Base-by-base conservation (phyloP, 2,113 vertebrate genomes). In the Taurulus bubalis region DNA sequence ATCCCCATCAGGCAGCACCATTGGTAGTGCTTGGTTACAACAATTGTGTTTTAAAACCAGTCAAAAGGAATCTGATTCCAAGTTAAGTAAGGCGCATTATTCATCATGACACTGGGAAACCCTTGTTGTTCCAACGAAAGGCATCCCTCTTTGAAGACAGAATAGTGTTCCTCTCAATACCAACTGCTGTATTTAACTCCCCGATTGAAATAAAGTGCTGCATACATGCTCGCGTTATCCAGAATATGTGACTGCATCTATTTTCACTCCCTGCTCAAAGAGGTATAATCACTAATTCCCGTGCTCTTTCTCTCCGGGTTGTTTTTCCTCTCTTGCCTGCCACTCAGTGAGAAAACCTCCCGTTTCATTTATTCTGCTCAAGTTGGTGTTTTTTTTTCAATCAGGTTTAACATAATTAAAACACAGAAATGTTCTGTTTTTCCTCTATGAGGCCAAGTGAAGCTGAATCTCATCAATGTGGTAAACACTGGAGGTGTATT, bases 251-350 rank as follows among this genome's bases (percentile, higher is more conserved):
- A 66, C 34, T 34, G 40, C 24, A 40, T 16, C 20, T 4, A 42
- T 45, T 67, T 53, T 0, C 67, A 59, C 67, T 32, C 75, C 24
- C 59, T 67, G 34, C 67, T 51, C 24, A 3, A 20, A 38, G 47
- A 58, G 28, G 45, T 75, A n/a, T n/a, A 75, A 82, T 85, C 49
- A 59, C 70, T 32, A 59, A 82, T 86, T 74, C 59, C 22, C 42
- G 14, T 15, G 32, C 26, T 36, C 34, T 22, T 60, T 18, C 45
- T 51, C 77, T 66, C 16, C 32, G 12, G 36, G 20, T 60, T 65
- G 15, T 40, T 60, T 69, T 72, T 34, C 22, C 3, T 42, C 45
- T 36, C 14, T 20, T 45, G 45, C 45, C 16, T 69, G 22, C 16
- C 14, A 8, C 42, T 49, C 26, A 2, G n/a, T 8, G 59, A 77